A percentile compares a stretch with the other conserved stretches of the same genome.
phyloP scores from a whole-genome alignment of 1,140 invertebrate species.

The Drosophila mojavensis region DNA sequence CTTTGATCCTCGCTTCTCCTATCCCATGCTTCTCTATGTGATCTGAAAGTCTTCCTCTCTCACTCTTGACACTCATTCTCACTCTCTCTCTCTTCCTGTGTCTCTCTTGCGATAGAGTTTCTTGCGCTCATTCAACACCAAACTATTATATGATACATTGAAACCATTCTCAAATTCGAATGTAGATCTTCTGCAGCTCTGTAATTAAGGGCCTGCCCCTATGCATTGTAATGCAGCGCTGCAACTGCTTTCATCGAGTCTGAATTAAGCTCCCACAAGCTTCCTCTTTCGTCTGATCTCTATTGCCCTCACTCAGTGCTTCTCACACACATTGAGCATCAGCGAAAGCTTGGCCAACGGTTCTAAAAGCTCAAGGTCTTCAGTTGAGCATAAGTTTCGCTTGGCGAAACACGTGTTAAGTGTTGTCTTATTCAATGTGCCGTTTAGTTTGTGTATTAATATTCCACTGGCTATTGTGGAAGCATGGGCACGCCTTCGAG shows the following conservation, averaged over 20 bases:
- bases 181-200: not conserved
- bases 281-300: not conserved
- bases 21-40: too few relatives aligned
- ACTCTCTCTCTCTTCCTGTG: too few relatives aligned
- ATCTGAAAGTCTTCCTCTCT: not conserved
- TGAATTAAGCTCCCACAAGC: not conserved
- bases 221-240: too few relatives aligned
- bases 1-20: not conserved
- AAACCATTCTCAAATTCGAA: too few relatives aligned
- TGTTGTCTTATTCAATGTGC: conserved; percentile 41
- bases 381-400: not conserved
- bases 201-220: too few relatives aligned
- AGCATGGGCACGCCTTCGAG: conserved; percentile 29
- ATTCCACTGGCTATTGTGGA: conserved; percentile 6
- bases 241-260: conserved; percentile 16
- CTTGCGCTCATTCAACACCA: too few relatives aligned
- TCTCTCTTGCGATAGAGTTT: too few relatives aligned
- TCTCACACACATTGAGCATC: too few relatives aligned
- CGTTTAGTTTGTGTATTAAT: conserved; percentile 48
- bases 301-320: not conserved
- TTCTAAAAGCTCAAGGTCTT: conserved; percentile 19
- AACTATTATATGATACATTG: too few relatives aligned
- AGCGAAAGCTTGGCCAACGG: conserved; percentile 45
- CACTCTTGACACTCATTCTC: not conserved
- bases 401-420: conserved; percentile 37